A percentile compares a stretch with the other conserved stretches of the same genome.
Evolutionary conservation across 2,113 vertebrate species (phyloP).

Genomic region (Pterocles gutturalis): DNA sequence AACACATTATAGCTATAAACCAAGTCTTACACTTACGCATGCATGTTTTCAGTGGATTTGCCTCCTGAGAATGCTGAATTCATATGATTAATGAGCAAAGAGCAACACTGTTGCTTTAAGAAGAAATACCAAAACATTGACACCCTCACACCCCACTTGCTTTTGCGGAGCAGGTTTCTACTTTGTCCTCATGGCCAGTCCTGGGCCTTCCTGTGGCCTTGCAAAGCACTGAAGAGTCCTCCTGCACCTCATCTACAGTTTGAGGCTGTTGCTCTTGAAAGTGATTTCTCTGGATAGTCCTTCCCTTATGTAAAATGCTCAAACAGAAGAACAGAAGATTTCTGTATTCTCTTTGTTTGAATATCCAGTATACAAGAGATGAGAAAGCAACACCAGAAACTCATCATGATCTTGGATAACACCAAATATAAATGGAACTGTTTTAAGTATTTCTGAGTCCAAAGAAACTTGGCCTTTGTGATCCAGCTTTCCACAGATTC

Average conservation of each 20-base stretch:
- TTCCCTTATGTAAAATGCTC: background rate
- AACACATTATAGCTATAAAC: background rate
- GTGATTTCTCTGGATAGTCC: background rate
- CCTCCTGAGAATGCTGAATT: background rate
- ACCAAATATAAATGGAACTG: background rate
- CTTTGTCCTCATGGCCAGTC: background rate
- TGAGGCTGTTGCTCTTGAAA: accelerated
- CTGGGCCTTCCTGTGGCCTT: background rate
- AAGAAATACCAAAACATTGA: background rate
- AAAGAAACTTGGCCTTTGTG: accelerated
- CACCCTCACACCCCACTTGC: background rate
- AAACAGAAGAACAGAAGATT: background rate
- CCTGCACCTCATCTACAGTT: background rate
- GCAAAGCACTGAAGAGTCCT: background rate
- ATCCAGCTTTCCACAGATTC: background rate
- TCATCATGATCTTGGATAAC: background rate
- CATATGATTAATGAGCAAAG: background rate
- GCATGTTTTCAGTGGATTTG: background rate
- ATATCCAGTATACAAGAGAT: background rate
- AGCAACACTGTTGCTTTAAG: background rate
- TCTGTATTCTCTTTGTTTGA: background rate
- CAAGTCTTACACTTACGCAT: background rate
- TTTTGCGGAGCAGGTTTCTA: background rate
- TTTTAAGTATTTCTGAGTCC: background rate
- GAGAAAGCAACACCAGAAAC: background rate